phyloP scores from a whole-genome alignment of 30 jellyfish, hydroid and myxozoan genomes.

The Catostylus mosaicus region DNA sequence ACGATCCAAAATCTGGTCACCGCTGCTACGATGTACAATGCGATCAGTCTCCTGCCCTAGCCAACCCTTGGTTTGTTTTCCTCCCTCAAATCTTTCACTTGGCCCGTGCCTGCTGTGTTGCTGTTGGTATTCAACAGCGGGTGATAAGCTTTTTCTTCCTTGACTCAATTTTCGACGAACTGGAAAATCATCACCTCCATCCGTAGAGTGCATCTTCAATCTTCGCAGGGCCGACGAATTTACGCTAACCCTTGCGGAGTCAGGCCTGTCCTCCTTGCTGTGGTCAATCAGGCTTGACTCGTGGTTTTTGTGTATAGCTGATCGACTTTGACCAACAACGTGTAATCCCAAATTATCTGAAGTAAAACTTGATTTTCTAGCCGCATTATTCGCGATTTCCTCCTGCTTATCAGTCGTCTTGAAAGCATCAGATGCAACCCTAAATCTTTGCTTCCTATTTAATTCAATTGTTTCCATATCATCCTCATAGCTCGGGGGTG shows the following conservation, averaged over 20 bases:
- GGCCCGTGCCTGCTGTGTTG: constrained; percentile 68
- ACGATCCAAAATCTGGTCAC: constrained; percentile 47
- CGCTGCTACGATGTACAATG: constrained; percentile 43
- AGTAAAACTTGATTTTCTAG: constrained; percentile 38
- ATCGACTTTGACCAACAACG: constrained; percentile 51
- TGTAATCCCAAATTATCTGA: constrained; percentile 48
- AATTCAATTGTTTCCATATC: constrained; percentile 20
- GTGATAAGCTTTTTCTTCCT: constrained; percentile 50
- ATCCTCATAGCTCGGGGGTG: constrained; percentile 27
- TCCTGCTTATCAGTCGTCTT: constrained; percentile 23
- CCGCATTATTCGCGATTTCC: constrained; percentile 58
- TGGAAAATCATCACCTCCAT: constrained; percentile 49
- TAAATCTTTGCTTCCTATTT: constrained; percentile 46
- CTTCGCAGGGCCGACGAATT: constrained; percentile 34
- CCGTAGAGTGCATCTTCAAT: constrained; percentile 60
- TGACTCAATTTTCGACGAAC: constrained; percentile 68
- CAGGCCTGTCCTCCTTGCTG: constrained; percentile 58
- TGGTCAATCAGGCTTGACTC: constrained; percentile 74
- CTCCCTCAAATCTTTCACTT: constrained; percentile 60
- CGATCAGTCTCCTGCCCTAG: constrained; percentile 52
- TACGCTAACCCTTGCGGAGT: constrained; percentile 23
- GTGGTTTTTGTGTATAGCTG: constrained; percentile 69
- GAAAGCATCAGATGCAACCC: constrained; percentile 47
- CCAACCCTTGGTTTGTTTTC: constrained; percentile 69
- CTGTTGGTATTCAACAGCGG: constrained; percentile 71